These are phyloP conservation scores for Alloplasta piceator DNA, from an alignment of 2,888 invertebrate species.

Conservation along the genomic window DNA sequence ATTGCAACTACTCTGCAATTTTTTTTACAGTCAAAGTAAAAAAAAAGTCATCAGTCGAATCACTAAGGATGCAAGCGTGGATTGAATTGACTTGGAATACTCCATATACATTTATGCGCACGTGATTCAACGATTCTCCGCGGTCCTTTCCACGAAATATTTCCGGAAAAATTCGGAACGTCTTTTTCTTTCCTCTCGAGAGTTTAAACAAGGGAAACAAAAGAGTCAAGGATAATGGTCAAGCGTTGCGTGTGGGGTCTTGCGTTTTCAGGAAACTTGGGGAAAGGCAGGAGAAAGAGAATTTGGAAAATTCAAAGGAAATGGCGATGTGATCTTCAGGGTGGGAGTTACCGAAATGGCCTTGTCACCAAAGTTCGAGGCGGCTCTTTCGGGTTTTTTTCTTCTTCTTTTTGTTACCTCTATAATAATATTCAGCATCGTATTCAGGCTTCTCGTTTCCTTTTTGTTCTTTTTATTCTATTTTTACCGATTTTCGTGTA, in stretches of 20 bases:
- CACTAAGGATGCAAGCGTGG: no score
- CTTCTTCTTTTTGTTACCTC: slow-evolving; percentile 22
- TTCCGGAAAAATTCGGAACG: slow-evolving; percentile 46
- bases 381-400: slow-evolving; percentile 27
- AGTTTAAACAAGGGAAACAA: slow-evolving; percentile 6
- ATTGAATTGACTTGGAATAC: no score
- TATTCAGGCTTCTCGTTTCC: slow-evolving; percentile 36
- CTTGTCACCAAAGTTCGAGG: slow-evolving; percentile 12
- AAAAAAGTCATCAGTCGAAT: no score
- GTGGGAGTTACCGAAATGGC: not conserved
- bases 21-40: no score
- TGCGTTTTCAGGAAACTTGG: slow-evolving; percentile 14
- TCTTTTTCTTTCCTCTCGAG: slow-evolving; percentile 29
- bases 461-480: slow-evolving; percentile 28
- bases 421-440: not conserved
- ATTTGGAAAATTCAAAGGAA: slow-evolving; percentile 14
- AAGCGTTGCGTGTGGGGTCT: not conserved
- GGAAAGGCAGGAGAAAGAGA: slow-evolving; percentile 24
- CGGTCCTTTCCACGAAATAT: slow-evolving; percentile 50
- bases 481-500: slow-evolving; percentile 15
- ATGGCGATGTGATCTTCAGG: slow-evolving; percentile 46
- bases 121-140: slow-evolving; percentile 27
- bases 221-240: slow-evolving; percentile 35
- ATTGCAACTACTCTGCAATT: no score
- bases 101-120: not conserved